These are phyloP conservation scores for Chaetodon auriga DNA, from an alignment of 2,113 vertebrate genomes.

Conservation along the genomic window DNA sequence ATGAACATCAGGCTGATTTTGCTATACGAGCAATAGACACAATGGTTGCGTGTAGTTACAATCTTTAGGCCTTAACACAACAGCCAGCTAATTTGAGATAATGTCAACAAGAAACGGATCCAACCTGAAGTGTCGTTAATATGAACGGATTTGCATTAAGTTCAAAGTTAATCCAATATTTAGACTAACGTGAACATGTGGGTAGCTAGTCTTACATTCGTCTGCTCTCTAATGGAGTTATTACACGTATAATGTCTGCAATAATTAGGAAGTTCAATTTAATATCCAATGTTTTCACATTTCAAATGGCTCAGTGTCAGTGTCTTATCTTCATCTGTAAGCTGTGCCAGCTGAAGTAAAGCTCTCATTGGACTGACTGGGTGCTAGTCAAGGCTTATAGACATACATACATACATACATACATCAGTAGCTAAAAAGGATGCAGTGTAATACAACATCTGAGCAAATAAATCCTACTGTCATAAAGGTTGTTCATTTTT, in stretches of 20 bases:
- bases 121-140: not conserved
- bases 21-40: too few species aligned
- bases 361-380: not conserved
- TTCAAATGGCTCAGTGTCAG: not conserved
- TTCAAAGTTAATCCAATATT: too few species aligned
- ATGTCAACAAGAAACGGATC: not conserved
- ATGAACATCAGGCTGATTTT: not conserved
- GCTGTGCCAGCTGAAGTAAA: not conserved
- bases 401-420: not conserved
- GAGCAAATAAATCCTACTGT: too few species aligned
- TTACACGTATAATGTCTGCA: not conserved
- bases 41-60: not conserved
- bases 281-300: not conserved
- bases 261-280: not conserved
- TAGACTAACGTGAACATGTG: not conserved
- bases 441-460: not conserved
- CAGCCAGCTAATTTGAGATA: not conserved
- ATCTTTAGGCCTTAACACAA: not conserved
- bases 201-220: not conserved
- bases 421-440: not conserved
- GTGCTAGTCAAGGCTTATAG: too few species aligned
- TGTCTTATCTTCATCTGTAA: not conserved
- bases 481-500: not conserved
- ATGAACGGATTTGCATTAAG: not conserved
- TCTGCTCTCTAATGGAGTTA: not conserved